These are phyloP conservation scores for Ruditapes philippinarum DNA, from an alignment of 1,140 invertebrate species.

Conservation along the genomic window DNA sequence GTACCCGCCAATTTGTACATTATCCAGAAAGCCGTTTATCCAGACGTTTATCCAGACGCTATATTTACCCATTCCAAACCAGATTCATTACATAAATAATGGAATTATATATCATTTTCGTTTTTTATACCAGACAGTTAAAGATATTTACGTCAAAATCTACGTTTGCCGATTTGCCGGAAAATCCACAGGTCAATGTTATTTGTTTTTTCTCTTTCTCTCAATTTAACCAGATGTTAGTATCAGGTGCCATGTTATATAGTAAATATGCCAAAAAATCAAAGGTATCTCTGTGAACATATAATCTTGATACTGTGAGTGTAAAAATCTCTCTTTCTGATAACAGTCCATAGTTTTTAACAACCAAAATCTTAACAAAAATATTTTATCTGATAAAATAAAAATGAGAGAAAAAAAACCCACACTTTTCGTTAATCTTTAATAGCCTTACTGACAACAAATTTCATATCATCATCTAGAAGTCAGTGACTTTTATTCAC, in stretches of 20 bases:
- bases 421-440: too few species aligned
- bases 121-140: not conserved
- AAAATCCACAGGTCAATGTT: conserved; percentile 11
- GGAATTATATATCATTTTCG: not conserved
- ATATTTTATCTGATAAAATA: too few species aligned
- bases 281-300: not conserved
- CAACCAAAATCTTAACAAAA: too few species aligned
- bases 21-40: not conserved
- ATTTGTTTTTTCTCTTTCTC: too few species aligned
- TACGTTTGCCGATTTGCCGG: too few species aligned
- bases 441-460: too few species aligned
- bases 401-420: too few species aligned
- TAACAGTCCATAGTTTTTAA: too few species aligned
- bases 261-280: too few species aligned
- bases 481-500: too few species aligned
- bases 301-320: not conserved
- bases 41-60: too few species aligned
- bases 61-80: not conserved
- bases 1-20: conserved; percentile 10
- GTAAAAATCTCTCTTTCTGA: not conserved
- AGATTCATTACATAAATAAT: not conserved
- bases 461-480: too few species aligned
- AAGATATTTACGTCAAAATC: not conserved
- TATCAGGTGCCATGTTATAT: not conserved
- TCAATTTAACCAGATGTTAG: not conserved